Conservation (phyloP, 1,140 invertebrate genomes). For the Pristionchus pacificus region DNA sequence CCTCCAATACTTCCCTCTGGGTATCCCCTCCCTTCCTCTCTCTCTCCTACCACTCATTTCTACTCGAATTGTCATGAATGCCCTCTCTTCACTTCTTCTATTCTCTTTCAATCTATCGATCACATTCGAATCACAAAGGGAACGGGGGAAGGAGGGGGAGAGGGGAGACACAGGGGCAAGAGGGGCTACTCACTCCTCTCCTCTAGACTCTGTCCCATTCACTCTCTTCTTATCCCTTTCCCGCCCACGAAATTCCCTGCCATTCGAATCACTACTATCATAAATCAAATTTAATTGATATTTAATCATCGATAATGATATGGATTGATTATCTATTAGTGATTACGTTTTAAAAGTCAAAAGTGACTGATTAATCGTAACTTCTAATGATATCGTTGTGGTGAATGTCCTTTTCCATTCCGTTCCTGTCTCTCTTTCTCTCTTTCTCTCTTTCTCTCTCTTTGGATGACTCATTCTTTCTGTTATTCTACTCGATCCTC, state of each 20-base stretch:
- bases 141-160: no score
- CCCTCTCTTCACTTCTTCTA: not conserved
- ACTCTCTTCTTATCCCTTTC: not conserved
- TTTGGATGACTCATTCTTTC: not conserved
- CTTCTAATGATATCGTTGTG: not conserved
- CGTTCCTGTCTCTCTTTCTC: not conserved
- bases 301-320: constrained; percentile 14
- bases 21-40: not conserved
- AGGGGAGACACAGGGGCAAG: no score
- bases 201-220: not conserved
- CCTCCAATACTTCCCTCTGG: not conserved
- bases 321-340: not conserved
- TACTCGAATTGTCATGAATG: not conserved
- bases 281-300: not conserved
- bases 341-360: no score
- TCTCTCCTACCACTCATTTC: not conserved
- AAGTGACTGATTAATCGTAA: no score
- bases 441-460: not conserved
- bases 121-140: no score
- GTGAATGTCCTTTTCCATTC: not conserved
- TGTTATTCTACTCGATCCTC: no score
- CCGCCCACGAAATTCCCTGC: not conserved
- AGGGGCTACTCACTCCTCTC: not conserved
- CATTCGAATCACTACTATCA: not conserved
- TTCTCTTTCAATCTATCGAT: not conserved